Evolutionary conservation across 2,797 vertebrate species (phyloP).

Genomic region (Melopsittacus undulatus): DNA sequence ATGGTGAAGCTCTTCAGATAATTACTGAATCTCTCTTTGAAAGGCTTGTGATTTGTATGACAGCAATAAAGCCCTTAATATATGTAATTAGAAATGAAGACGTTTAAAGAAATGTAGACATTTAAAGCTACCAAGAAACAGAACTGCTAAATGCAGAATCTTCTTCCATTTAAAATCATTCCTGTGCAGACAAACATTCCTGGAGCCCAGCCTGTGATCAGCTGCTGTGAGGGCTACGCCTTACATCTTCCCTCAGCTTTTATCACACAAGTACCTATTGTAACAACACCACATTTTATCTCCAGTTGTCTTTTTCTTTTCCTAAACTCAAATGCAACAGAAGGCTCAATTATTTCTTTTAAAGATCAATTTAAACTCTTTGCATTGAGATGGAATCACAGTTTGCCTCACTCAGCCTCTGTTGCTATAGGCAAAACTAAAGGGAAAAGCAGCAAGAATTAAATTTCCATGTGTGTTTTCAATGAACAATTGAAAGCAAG

Average conservation of each 20-base stretch:
- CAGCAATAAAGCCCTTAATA: not conserved
- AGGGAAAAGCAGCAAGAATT: not conserved
- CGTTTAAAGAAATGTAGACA: not conserved
- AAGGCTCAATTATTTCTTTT: not conserved
- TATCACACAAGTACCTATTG: not conserved
- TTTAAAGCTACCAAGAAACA: not conserved
- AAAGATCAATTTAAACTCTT: not conserved
- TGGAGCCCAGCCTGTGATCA: not conserved
- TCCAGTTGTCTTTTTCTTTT: not conserved
- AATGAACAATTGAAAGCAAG: not conserved
- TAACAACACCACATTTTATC: not conserved
- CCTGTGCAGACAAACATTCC: not conserved
- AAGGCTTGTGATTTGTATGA: not conserved
- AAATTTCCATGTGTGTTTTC: not conserved
- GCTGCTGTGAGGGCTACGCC: not conserved
- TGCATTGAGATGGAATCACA: not conserved
- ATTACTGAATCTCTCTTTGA: not conserved
- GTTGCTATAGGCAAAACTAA: not conserved
- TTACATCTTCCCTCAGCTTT: not conserved
- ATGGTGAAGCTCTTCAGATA: not conserved
- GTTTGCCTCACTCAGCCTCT: not conserved
- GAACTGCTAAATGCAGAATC: not conserved
- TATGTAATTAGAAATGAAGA: not conserved
- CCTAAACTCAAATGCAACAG: not conserved
- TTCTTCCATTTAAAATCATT: not conserved